Percentiles rank a stretch among this genome's conserved stretches.
Conservation (phyloP, 2,113 vertebrate species). For the Dipodomys merriami region DNA sequence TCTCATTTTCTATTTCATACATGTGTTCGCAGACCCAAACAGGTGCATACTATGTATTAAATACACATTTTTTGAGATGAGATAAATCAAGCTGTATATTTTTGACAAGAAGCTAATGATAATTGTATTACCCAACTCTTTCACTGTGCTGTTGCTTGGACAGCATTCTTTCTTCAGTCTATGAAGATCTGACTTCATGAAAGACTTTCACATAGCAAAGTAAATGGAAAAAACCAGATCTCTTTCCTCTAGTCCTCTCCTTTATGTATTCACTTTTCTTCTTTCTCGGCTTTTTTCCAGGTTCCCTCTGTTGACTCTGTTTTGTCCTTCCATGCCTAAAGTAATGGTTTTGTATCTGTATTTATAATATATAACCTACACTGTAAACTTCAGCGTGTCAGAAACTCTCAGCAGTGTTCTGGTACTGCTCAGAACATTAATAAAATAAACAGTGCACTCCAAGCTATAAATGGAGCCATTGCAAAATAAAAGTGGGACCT, state of each 20-base stretch:
- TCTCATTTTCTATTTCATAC: neutral
- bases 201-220: neutral
- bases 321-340: neutral
- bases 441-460: neutral
- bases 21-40: neutral
- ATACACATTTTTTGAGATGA: neutral
- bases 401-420: neutral
- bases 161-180: neutral
- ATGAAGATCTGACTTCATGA: neutral
- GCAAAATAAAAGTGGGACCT: neutral
- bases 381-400: neutral
- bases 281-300: neutral
- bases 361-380: constrained; percentile 13
- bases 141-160: neutral
- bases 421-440: neutral
- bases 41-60: neutral
- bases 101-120: neutral
- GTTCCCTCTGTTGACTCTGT: neutral
- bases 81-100: neutral
- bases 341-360: neutral
- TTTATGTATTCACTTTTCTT: neutral
- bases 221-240: neutral
- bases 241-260: neutral
- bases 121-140: neutral
- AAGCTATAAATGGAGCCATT: neutral